Conservation (phyloP, 2,888 invertebrate genomes). For the Marronus borbonicus region DNA sequence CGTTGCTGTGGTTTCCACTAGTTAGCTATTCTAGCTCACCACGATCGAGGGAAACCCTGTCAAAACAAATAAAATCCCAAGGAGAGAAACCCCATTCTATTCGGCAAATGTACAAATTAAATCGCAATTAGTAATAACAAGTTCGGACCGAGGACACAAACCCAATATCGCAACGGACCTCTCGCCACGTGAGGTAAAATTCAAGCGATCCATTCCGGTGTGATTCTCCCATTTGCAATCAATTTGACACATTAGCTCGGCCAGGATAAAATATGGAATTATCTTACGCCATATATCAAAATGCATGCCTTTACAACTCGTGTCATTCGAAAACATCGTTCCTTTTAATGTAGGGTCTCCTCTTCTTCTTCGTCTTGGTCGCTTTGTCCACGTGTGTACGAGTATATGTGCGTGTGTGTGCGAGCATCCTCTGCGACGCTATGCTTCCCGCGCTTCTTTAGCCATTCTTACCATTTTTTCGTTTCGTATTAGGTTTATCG, state of each 20-base stretch:
- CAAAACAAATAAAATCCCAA: not conserved
- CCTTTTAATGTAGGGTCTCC: not conserved
- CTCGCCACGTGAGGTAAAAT: constrained; percentile 50
- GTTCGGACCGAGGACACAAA: not conserved
- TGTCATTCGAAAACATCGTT: constrained; percentile 32
- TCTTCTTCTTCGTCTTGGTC: constrained; percentile 1
- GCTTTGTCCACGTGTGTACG: constrained; percentile 3
- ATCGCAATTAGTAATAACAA: constrained; percentile 37
- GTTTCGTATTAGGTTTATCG: constrained; percentile 17
- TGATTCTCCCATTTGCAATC: constrained; percentile 52
- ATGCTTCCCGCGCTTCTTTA: not conserved
- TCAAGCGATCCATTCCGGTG: constrained; percentile 27
- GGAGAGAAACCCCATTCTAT: not conserved
- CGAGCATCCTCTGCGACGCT: not conserved
- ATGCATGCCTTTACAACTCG: constrained; percentile 50
- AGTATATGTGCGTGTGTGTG: not conserved
- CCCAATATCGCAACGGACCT: constrained; percentile 7
- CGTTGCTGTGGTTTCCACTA: too few relatives aligned
- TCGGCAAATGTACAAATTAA: constrained; percentile 3
- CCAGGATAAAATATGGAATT: constrained; percentile 51
- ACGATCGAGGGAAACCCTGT: too few relatives aligned
- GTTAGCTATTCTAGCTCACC: too few relatives aligned
- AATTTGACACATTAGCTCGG: constrained; percentile 56
- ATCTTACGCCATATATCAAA: constrained; percentile 55
- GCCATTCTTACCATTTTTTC: not conserved